Base-by-base conservation (phyloP, 2,113 vertebrate species). In the Lamprotornis superbus region DNA sequence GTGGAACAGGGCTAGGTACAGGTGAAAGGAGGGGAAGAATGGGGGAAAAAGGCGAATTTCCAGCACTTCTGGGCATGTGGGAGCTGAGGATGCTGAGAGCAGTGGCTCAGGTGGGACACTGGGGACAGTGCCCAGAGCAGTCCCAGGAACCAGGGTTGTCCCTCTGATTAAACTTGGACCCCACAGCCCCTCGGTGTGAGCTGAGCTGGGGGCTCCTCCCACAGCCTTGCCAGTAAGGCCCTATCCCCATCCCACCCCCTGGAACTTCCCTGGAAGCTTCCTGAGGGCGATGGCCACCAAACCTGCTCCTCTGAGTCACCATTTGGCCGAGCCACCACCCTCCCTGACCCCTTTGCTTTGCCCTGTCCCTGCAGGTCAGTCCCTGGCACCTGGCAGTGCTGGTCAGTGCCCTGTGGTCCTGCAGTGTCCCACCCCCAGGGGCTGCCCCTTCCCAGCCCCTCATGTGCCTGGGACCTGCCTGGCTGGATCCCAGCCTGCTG, bases 241-340 rank as follows among this genome's bases (percentile, higher is more conserved):
- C 17, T 52, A 37, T 42, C 37, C 44, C 39, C 44, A 15, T 57
- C 59, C 28, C 37, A 28, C 7, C 49, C 27, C 59, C 40, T 1
- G 50, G 18, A 31, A 9, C 31, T 24, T 65, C 47, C 65, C 63
- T 6, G 35, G 65, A 30, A 76, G 49, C 18, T 52, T 21, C 11
- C 0, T 13, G 12, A 15, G 18, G 42, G 11, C 0, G 0, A 16
- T 28, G 65, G 63, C 40, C 42, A 39, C 74, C 55, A 3, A 69
- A 37, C 3, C 3, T 2, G 8, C 37, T 81, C 74, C 74, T 84
- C 56, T 40, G 59, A 30, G 73, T 24, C 80, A 17, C 42, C 31
- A 4, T 6, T 18, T 35, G 71, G 52, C 31, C 18, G 11, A 11
- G 37, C 3, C 1, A 1, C 21, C 37, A 1, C 65, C 71, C 1